Evolutionary conservation across 2,113 vertebrate genomes (phyloP).

Genomic region (Lagenorhynchus albirostris): DNA sequence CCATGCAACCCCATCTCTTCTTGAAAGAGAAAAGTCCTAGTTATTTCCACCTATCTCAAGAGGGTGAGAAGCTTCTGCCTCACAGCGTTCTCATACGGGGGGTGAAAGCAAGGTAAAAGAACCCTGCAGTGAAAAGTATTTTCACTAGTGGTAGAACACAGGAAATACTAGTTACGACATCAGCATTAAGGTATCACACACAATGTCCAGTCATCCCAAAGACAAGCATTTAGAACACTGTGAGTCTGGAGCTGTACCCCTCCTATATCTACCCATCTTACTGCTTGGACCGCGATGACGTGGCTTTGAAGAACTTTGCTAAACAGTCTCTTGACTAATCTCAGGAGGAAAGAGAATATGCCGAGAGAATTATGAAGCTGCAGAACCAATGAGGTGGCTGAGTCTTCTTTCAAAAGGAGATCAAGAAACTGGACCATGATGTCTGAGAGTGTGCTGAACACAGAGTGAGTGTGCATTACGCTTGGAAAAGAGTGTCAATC

Average conservation of each 20-base stretch:
- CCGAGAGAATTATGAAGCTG: conserved; percentile 78
- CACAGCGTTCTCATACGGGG: not conserved
- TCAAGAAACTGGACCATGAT: conserved; percentile 87
- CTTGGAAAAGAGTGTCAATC: conserved; percentile 87
- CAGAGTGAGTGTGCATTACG: conserved; percentile 86
- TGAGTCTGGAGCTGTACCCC: not conserved
- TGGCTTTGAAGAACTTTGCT: conserved; percentile 79
- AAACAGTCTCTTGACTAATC: conserved; percentile 83
- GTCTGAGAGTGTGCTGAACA: conserved; percentile 86
- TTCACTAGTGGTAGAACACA: not conserved
- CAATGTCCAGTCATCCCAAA: not conserved
- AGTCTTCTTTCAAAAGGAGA: conserved; percentile 77
- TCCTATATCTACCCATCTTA: not conserved
- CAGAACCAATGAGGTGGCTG: conserved; percentile 82
- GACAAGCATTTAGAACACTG: too few relatives aligned
- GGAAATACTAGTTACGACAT: not conserved
- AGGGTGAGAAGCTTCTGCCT: not conserved
- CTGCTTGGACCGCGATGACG: not conserved
- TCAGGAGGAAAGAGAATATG: conserved; percentile 79
- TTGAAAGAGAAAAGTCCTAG: not conserved
- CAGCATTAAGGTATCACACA: not conserved
- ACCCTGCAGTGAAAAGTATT: not conserved
- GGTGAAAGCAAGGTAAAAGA: not conserved
- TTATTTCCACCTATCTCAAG: not conserved
- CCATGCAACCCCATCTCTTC: not conserved